Conservation (phyloP, 2,113 vertebrate species). For the Canis aureus region DNA sequence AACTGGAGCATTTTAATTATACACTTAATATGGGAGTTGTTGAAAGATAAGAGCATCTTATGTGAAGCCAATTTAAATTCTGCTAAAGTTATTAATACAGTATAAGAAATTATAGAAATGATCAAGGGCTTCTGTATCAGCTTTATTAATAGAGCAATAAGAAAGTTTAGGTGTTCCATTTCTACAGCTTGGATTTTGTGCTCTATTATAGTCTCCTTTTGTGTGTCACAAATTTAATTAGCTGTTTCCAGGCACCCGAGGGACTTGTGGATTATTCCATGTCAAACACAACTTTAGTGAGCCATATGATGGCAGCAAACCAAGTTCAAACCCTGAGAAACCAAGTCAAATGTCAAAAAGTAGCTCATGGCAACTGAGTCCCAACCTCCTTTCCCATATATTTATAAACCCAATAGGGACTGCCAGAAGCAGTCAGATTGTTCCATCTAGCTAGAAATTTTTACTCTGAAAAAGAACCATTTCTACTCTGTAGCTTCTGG, state of each 20-base stretch:
- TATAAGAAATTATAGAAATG: constrained; percentile 66
- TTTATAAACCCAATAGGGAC: not conserved
- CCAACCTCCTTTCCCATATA: not conserved
- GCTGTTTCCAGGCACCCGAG: not conserved
- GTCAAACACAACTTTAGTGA: not conserved
- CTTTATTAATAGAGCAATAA: constrained; percentile 68
- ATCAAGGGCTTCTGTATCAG: constrained; percentile 45
- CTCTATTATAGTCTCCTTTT: not conserved
- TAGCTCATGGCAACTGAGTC: not conserved
- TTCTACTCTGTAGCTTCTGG: not conserved
- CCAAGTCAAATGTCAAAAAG: constrained; percentile 2
- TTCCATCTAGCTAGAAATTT: not conserved
- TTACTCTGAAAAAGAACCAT: not conserved
- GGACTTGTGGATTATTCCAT: not conserved
- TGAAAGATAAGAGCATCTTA: constrained; percentile 77
- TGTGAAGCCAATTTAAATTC: constrained; percentile 77
- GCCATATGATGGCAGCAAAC: not conserved
- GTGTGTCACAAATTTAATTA: not conserved
- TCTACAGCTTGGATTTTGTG: not conserved
- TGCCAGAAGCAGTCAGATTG: not conserved
- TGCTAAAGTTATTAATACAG: constrained; percentile 64
- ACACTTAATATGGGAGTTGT: constrained; percentile 56
- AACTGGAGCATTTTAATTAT: constrained; percentile 81
- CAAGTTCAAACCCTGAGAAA: constrained; percentile 30
- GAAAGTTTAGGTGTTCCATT: constrained; percentile 18